These are phyloP conservation scores for Lampropteryx suffumata DNA, from an alignment of 2,888 invertebrate genomes.

Conservation along the genomic window DNA sequence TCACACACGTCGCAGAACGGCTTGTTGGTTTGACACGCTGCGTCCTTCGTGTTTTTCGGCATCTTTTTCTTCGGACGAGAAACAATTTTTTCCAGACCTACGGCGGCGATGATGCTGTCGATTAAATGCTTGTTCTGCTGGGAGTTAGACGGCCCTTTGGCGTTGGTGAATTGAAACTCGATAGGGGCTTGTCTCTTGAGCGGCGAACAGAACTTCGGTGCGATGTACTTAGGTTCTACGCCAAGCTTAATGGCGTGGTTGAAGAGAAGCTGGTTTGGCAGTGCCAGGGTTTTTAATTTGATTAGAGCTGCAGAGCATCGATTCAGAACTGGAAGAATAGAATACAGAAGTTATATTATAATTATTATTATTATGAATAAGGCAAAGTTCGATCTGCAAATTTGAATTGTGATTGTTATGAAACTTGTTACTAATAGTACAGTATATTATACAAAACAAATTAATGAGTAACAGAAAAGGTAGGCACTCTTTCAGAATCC, in stretches of 20 bases:
- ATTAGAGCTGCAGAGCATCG: conserved; percentile 65
- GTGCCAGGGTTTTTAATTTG: conserved; percentile 55
- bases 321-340: conserved; percentile 70
- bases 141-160: conserved; percentile 39
- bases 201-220: conserved; percentile 66
- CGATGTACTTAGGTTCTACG: conserved; percentile 49
- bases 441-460: too few species aligned
- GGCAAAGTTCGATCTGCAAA: too few species aligned
- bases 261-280: conserved; percentile 64
- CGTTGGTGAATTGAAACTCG: conserved; percentile 66
- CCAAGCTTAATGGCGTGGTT: conserved; percentile 46
- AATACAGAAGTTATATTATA: conserved; percentile 40
- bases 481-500: too few species aligned
- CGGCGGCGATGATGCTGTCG: conserved; percentile 61
- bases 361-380: too few species aligned
- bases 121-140: conserved; percentile 69
- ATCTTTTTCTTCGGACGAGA: conserved; percentile 56
- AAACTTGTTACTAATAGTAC: too few species aligned
- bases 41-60: conserved; percentile 59
- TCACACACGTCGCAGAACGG: conserved; percentile 70
- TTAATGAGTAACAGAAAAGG: too few species aligned
- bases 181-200: conserved; percentile 65
- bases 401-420: too few species aligned
- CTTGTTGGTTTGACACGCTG: conserved; percentile 65
- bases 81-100: conserved; percentile 61